Conservation (phyloP, 2,888 invertebrate genomes). For the Stenodera caucasica region DNA sequence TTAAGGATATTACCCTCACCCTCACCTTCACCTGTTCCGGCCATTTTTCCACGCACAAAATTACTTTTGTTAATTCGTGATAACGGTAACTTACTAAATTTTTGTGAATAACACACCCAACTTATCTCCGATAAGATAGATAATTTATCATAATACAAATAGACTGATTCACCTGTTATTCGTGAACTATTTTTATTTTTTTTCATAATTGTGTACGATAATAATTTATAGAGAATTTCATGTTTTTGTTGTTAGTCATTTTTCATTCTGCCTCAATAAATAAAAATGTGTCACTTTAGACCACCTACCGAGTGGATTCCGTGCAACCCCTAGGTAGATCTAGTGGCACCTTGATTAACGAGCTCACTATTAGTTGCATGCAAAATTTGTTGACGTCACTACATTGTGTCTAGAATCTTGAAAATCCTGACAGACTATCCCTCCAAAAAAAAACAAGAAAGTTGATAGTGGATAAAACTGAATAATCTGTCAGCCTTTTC, state of each 20-base stretch:
- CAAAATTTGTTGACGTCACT: slow-evolving; percentile 11
- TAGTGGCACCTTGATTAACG: slow-evolving; percentile 13
- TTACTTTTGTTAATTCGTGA: background rate
- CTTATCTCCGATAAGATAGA: slow-evolving; percentile 42
- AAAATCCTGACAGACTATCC: background rate
- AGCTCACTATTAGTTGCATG: slow-evolving; percentile 7
- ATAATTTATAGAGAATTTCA: background rate
- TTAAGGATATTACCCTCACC: slow-evolving; percentile 61
- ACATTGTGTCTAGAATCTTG: background rate
- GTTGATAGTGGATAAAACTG: background rate
- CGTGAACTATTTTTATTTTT: background rate
- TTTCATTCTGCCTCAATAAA: background rate
- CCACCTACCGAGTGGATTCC: slow-evolving; percentile 1
- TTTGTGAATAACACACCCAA: slow-evolving; percentile 35
- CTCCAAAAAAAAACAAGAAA: too few species aligned
- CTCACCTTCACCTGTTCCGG: slow-evolving; percentile 61
- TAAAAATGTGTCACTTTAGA: background rate
- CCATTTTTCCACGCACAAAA: slow-evolving; percentile 54
- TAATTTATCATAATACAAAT: slow-evolving; percentile 22
- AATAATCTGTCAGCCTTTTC: background rate
- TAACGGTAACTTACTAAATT: slow-evolving; percentile 26
- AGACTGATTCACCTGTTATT: slow-evolving; percentile 25
- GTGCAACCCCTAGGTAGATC: slow-evolving; percentile 2
- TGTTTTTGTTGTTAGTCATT: background rate
- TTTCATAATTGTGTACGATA: background rate